phyloP scores from a whole-genome alignment of 2,888 invertebrate genomes.

The Drosophila merina region DNA sequence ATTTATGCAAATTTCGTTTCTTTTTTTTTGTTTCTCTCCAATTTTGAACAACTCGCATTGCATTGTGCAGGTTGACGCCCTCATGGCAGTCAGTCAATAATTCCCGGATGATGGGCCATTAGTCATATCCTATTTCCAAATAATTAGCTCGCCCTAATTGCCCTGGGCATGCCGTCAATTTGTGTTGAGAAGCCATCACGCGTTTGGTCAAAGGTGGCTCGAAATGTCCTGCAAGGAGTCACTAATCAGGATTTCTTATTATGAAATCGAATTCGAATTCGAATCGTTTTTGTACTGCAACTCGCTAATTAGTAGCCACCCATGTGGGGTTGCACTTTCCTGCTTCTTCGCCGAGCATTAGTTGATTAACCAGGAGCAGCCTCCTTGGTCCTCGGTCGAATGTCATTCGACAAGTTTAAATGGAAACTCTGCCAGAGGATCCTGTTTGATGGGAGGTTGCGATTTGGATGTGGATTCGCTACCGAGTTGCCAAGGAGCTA shows the following conservation, averaged over 20 bases:
- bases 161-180: slow-evolving; percentile 7
- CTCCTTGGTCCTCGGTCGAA: neutral
- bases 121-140: slow-evolving; percentile 36
- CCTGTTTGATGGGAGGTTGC: neutral
- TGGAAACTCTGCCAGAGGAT: neutral
- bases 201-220: neutral
- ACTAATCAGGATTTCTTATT: too few relatives aligned
- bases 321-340: neutral
- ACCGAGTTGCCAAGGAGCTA: slow-evolving; percentile 12
- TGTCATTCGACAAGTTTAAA: neutral
- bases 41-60: slow-evolving; percentile 12
- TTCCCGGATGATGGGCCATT: slow-evolving; percentile 26
- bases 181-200: neutral
- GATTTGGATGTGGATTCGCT: neutral
- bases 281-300: neutral
- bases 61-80: neutral
- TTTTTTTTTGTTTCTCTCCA: neutral
- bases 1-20: slow-evolving; percentile 7
- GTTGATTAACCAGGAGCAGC: slow-evolving; percentile 12
- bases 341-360: neutral
- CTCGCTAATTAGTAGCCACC: neutral
- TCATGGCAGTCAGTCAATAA: slow-evolving; percentile 24
- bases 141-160: slow-evolving; percentile 34
- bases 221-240: neutral
- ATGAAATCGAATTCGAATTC: neutral